These are phyloP conservation scores for Malthinus flaveolus DNA, from an alignment of 2,888 invertebrate genomes.

Conservation along the genomic window DNA sequence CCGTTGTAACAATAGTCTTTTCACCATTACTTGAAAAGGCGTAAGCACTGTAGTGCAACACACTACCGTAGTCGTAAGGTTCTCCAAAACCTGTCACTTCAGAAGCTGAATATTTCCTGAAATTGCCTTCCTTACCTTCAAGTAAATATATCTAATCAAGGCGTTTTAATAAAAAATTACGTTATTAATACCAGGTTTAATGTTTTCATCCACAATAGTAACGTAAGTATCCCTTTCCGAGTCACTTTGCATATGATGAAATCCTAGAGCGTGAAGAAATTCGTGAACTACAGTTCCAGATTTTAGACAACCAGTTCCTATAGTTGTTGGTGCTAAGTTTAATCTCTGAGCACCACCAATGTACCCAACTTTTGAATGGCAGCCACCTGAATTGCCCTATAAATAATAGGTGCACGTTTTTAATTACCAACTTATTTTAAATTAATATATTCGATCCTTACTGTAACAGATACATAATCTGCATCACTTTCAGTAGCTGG, in stretches of 20 bases:
- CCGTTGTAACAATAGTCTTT: neutral
- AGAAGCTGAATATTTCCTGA: too few species aligned
- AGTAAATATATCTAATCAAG: too few species aligned
- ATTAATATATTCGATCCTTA: neutral
- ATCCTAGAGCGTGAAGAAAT: slow-evolving; percentile 77
- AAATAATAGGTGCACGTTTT: too few species aligned
- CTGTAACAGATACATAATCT: slow-evolving; percentile 7
- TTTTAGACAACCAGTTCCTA: slow-evolving; percentile 61
- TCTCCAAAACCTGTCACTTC: neutral
- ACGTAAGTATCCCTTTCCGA: slow-evolving; percentile 77
- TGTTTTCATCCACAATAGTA: slow-evolving; percentile 74
- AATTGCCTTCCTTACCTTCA: too few species aligned
- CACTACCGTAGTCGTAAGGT: neutral
- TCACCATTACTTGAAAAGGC: neutral
- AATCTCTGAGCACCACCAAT: neutral
- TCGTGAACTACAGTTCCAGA: slow-evolving; percentile 75
- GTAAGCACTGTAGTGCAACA: neutral
- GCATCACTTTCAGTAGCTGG: neutral
- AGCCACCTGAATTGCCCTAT: slow-evolving; percentile 5
- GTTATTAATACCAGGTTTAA: slow-evolving; percentile 49
- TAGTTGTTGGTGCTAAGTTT: slow-evolving; percentile 39
- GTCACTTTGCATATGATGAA: slow-evolving; percentile 82
- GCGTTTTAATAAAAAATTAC: too few species aligned
- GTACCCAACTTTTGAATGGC: slow-evolving; percentile 23
- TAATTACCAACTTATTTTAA: neutral